Evolutionary conservation across 1,140 invertebrate species (phyloP), one percentile per base, ranked within the genome.

Genomic region (Latrodectus geometricus): DNA sequence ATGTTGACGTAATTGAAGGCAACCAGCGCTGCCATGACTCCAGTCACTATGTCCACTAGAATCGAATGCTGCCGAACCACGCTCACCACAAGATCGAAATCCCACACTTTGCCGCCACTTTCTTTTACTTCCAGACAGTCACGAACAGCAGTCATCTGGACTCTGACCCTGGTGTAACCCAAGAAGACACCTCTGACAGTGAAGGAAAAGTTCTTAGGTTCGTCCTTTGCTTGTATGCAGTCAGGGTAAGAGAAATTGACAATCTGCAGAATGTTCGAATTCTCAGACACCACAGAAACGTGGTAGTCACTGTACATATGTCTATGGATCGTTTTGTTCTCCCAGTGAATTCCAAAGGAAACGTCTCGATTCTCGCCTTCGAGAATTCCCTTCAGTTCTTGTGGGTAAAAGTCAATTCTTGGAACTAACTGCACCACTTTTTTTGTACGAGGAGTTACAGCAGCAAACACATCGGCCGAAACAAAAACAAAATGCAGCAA

Each of bases 1-100:
- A 98, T 98, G 91, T 98, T 97, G 69, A 98, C 95, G 90, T 97
- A 98, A 85, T 97, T 94, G 74, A 97, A 92, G 0, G 95, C 94
- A 82, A 98, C 96, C 61, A 98, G 93, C 73, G 94, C 90, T 15
- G 94, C 94, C 9, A 97, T 94, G 80, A 95, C 95, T 52, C 91
- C 93, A 0, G 95, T 94, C 89, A 98, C 98, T 15, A 96, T 91
- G 8, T 91, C 93, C 90, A 70, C 61, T 14, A 88, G 23, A 21
- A 87, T 0, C 9, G 74, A 73, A n/a, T 61, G 75, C 2, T 56
- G 23, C 54, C 74, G 61, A 11, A 85, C 49, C 9, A 88, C 87
- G 75, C 73, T 88, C 23, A 88, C 87, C 8, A 17, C n/a, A 21
- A 80, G 69, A 61, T 77, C 74, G 48, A 77, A 85, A n/a, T 65